phyloP scores from a whole-genome alignment of 1,140 invertebrate genomes.

The Calephelis nemesis region DNA sequence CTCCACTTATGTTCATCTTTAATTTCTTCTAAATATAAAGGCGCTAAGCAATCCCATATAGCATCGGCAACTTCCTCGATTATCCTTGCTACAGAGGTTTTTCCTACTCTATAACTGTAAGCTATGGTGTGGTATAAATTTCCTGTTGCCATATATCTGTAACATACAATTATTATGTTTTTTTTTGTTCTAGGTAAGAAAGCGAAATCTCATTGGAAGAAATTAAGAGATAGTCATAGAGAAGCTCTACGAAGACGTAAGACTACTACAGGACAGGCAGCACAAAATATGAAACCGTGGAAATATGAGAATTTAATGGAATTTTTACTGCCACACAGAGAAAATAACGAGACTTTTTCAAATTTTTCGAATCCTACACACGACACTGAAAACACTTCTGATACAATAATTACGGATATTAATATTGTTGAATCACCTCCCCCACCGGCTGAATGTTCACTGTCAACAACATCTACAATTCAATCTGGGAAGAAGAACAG shows the following conservation, averaged over 20 bases:
- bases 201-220: constrained; percentile 42
- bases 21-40: constrained; percentile 15
- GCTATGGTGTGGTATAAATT: constrained; percentile 9
- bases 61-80: constrained; percentile 27
- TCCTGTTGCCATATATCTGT: constrained; percentile 25
- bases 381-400: no score
- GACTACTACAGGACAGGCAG: constrained; percentile 18
- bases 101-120: background rate
- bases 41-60: background rate
- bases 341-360: constrained; percentile 27
- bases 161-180: constrained; percentile 20
- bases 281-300: constrained; percentile 31
- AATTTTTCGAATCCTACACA: constrained; percentile 28
- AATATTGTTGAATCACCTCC: constrained; percentile 21
- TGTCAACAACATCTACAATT: no score
- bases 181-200: constrained; percentile 30
- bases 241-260: constrained; percentile 38
- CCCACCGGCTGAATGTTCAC: background rate
- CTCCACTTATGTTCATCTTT: constrained; percentile 15
- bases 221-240: constrained; percentile 39
- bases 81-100: constrained; percentile 1
- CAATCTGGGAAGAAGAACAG: constrained; percentile 22
- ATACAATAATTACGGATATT: no score
- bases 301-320: constrained; percentile 37
- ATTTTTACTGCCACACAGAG: constrained; percentile 29